Percentiles rank a stretch among this genome's conserved stretches.
These are phyloP conservation scores for Allophyes oxyacanthae DNA, from an alignment of 2,888 invertebrate genomes.

Conservation along the genomic window DNA sequence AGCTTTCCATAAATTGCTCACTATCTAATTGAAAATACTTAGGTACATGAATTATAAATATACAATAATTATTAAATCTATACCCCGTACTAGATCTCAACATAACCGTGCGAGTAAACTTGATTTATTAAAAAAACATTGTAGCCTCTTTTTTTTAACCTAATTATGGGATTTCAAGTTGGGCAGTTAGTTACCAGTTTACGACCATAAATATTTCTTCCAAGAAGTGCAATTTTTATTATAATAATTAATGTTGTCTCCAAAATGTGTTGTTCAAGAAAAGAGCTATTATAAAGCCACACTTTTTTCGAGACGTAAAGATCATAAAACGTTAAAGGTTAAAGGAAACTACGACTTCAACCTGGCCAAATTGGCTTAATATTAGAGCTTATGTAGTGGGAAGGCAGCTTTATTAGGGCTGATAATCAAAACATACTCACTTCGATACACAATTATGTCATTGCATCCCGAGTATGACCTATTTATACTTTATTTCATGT, in stretches of 20 bases:
- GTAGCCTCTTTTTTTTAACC: constrained; percentile 24
- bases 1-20: no score
- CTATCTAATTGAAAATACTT: no score
- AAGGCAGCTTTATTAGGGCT: constrained; percentile 15
- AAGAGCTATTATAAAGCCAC: constrained; percentile 3
- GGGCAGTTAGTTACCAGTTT: constrained; percentile 24
- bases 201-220: constrained; percentile 1
- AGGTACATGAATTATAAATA: no score
- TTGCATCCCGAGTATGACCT: neutral
- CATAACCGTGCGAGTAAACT: constrained; percentile 31
- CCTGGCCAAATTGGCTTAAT: no score
- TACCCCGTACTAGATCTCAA: constrained; percentile 12
- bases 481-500: no score
- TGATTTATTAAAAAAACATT: constrained; percentile 49
- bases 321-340: constrained; percentile 10
- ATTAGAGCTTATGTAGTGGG: no score
- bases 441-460: constrained; percentile 2
- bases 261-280: constrained; percentile 12
- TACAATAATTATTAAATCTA: neutral
- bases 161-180: constrained; percentile 34
- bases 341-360: neutral
- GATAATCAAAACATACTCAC: neutral
- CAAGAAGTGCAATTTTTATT: constrained; percentile 28
- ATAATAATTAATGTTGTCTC: constrained; percentile 8
- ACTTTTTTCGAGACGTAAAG: constrained; percentile 18